Conservation (phyloP, 1,140 invertebrate species). For the Halyomorpha halys region DNA sequence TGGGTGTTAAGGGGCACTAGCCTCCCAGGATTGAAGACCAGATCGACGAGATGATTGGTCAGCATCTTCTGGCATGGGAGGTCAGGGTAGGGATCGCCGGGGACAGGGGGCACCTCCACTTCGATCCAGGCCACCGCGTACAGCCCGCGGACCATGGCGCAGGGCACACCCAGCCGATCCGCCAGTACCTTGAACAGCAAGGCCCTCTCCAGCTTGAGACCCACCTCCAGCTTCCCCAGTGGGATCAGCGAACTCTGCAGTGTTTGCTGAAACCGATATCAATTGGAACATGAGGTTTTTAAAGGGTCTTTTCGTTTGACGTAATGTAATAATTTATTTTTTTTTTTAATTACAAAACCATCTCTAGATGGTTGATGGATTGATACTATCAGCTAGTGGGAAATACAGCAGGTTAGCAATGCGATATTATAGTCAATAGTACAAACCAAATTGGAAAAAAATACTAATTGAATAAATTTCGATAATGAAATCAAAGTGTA, state of each 20-base stretch:
- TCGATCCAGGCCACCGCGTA: constrained; percentile 50
- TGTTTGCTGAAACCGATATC: constrained; percentile 12
- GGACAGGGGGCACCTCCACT: constrained; percentile 35
- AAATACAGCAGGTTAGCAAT: too few species aligned
- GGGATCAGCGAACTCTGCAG: constrained; percentile 41
- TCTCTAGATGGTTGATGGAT: too few species aligned
- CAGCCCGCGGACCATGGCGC: constrained; percentile 42
- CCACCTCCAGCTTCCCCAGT: constrained; percentile 45
- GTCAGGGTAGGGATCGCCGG: not conserved
- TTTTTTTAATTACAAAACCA: too few species aligned
- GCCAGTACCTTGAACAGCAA: constrained; percentile 55
- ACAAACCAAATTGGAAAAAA: too few species aligned
- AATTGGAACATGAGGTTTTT: too few species aligned
- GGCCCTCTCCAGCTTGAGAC: constrained; percentile 48
- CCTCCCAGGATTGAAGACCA: not conserved
- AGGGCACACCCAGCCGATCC: constrained; percentile 48
- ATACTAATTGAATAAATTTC: too few species aligned
- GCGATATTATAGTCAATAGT: too few species aligned
- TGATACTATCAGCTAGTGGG: too few species aligned
- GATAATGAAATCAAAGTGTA: too few species aligned
- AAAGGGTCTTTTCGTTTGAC: too few species aligned
- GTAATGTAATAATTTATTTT: too few species aligned
- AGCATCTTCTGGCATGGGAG: not conserved
- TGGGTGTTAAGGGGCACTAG: not conserved
- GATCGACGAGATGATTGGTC: not conserved